Base-by-base conservation (phyloP, 2,797 vertebrate genomes). In the Pseudopleuronectes americanus region DNA sequence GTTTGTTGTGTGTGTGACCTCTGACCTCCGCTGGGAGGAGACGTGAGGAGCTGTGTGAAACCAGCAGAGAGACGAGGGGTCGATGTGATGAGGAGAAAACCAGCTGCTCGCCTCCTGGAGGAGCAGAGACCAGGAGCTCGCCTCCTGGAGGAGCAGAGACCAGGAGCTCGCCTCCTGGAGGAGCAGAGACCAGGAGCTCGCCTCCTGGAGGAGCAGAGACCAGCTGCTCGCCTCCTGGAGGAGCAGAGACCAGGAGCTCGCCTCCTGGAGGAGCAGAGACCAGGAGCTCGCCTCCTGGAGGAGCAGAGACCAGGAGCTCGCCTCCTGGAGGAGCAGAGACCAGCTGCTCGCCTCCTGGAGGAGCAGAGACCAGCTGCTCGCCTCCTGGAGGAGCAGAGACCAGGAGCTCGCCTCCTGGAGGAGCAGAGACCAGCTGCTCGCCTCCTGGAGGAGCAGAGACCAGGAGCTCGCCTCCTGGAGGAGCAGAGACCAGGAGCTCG, bases 61-160 rank as follows among this genome's bases (percentile, higher is more conserved):
- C 14, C 41, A 43, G 6, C 41, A 43, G 16, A 43, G 1, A 17
- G 10, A 41, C 0, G 10, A 14, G 36, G 8, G 12, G 16, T 9
- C 3, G 55, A 36, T 28, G 41, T 43, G 41, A 43, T 2, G 14
- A 1, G 41, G 41, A 13, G 7, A 14, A 24, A 52, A 48, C 6
- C 21, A 33, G 78, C 70, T 72, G 80, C 24, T 60, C 66, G 49
- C 60, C 65, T 70, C 76, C 80, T 33, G 47, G 57, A 82, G 80
- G 83, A 77, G 87, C 75, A 68, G 68, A 71, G 82, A 63, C 52
- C 55, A 52, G 22, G 22, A 14, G 33, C 48, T 16, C 13, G 28
- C 64, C 69, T 70, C 76, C 80, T 33, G 47, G 57, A 82, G 80
- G 83, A 77, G 87, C 75, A 68, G 68, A 71, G 82, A 63, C 52